phyloP scores from a whole-genome alignment of 2,113 vertebrate species.

The Otocyon megalotis region DNA sequence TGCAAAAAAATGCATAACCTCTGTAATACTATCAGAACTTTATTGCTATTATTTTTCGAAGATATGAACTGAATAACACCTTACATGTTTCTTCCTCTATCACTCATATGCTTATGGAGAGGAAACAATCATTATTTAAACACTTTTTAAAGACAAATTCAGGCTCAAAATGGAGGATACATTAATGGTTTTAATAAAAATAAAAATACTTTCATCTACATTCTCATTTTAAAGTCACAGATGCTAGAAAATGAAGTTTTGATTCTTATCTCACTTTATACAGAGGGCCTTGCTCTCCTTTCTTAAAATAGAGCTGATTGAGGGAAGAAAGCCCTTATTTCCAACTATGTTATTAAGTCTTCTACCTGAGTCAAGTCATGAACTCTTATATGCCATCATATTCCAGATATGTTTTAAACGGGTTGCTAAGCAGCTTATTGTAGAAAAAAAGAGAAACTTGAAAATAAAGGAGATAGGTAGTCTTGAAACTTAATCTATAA shows the following conservation, averaged over 20 bases:
- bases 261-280: constrained; percentile 28
- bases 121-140: constrained; percentile 59
- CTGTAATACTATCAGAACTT: constrained; percentile 61
- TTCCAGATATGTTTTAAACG: constrained; percentile 34
- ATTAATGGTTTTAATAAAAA: constrained; percentile 48
- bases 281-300: background rate
- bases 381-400: background rate
- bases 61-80: constrained; percentile 43
- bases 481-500: constrained; percentile 9
- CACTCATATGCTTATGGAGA: constrained; percentile 48
- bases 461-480: background rate
- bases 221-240: constrained; percentile 39
- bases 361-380: background rate
- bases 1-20: constrained; percentile 57
- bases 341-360: background rate
- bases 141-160: constrained; percentile 28
- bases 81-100: constrained; percentile 37
- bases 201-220: constrained; percentile 32
- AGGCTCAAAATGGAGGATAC: background rate
- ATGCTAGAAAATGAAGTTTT: background rate
- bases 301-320: background rate
- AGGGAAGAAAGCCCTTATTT: background rate
- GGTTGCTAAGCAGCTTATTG: background rate
- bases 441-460: background rate
- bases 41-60: constrained; percentile 68